Evolutionary conservation across 1,140 invertebrate species (phyloP), one percentile per base, ranked within the genome.

Genomic region (Bombus fervidus): DNA sequence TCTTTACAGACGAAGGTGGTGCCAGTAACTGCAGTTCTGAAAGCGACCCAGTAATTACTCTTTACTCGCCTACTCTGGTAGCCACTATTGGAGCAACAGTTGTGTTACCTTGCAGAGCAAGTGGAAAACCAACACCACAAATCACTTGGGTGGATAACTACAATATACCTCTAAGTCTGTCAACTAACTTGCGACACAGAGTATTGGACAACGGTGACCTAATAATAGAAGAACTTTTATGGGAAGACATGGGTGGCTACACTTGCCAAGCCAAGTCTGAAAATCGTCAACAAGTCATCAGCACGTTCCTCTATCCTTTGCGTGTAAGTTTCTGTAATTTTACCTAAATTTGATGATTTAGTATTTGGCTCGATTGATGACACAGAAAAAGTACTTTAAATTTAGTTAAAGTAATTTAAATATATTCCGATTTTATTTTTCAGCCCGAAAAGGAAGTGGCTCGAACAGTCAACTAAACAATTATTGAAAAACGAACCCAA

Each of bases 171-270:
- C 94, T 97, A 9, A 93, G 43, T 37, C 31, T 91, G 76, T 93
- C 91, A 47, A 95, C 93, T 75, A 95, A 95, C 93, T 91, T 93
- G 6, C 94, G 95, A 57, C 89, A 94, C 25, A 95, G 96, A 94
- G 95, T 97, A 18, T 95, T 97, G 81, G 94, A 95, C 28, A 97
- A 96, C 88, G 98, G 98, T 9, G 97, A 98, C 90, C 94, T 98
- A 18, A 89, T 97, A 18, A 98, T 98, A 83, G 93, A 95, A 6
- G 95, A 96, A 37, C 93, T 98, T n/a, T 94, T 95, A 22, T 98
- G 97, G 97, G 92, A 94, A 25, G 97, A 98, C 91, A 98, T 98
- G 97, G 98, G 98, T 41, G 95, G 95, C 25, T 98, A 97, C 94
- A 96, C 95, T 3, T 98, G 98, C 91, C 95, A 96, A 28, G 97